Evolutionary conservation across 2,113 vertebrate genomes (phyloP).

Genomic region (Leptobrachium ailaonicum): DNA sequence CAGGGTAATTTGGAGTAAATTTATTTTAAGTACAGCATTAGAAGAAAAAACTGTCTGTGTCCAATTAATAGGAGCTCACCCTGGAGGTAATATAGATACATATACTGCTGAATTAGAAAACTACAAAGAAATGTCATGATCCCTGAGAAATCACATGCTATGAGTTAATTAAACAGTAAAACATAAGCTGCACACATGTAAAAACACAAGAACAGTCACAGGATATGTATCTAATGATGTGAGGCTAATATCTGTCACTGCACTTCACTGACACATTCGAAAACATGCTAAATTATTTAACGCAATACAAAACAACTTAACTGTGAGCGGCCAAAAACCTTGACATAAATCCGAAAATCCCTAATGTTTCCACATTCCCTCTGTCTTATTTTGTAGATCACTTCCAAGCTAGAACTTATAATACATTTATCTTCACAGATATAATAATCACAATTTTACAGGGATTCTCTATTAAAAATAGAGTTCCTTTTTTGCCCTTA

Average conservation of each 20-base stretch:
- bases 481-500: too few species aligned
- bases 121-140: conserved; percentile 6
- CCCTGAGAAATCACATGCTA: conserved; percentile 9
- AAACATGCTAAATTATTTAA: conserved; percentile 5
- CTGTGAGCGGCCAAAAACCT: background rate
- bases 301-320: background rate
- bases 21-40: conserved; percentile 45
- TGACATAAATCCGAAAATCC: background rate
- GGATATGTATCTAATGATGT: conserved; percentile 12
- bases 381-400: background rate
- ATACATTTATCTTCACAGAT: too few species aligned
- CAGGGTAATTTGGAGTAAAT: too few species aligned
- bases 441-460: too few species aligned
- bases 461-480: too few species aligned
- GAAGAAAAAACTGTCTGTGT: conserved; percentile 59
- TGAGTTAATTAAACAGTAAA: conserved; percentile 19
- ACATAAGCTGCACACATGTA: conserved; percentile 12
- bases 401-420: too few species aligned
- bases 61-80: conserved; percentile 54
- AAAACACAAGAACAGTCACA: conserved; percentile 15
- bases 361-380: background rate
- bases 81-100: background rate
- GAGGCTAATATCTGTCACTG: conserved; percentile 15
- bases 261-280: conserved; percentile 5
- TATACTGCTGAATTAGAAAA: background rate